Percentiles rank a stretch among this genome's conserved stretches.
These are phyloP conservation scores for Drosophila histrio DNA, from an alignment of 2,888 invertebrate genomes.

Conservation along the genomic window DNA sequence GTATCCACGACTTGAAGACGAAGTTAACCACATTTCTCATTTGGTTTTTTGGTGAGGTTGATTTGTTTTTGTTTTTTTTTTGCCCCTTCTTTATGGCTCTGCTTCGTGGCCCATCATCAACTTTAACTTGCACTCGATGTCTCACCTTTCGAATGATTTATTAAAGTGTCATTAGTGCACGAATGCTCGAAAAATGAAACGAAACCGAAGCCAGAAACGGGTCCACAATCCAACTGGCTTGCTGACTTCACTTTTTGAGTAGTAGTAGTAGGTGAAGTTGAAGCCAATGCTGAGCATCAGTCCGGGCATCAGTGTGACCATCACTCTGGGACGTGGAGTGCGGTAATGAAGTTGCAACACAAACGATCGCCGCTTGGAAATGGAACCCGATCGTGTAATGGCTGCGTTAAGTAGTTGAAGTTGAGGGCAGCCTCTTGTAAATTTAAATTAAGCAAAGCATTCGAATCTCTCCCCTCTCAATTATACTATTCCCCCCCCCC, in stretches of 20 bases:
- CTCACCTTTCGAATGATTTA: slow-evolving; percentile 84
- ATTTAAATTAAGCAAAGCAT: slow-evolving; percentile 75
- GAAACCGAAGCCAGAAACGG: slow-evolving; percentile 65
- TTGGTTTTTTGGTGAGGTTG: slow-evolving; percentile 49
- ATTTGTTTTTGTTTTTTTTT: slow-evolving; percentile 22
- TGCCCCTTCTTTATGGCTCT: slow-evolving; percentile 40
- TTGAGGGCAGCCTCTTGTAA: slow-evolving; percentile 63
- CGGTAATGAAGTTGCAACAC: slow-evolving; percentile 79
- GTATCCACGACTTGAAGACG: slow-evolving; percentile 15
- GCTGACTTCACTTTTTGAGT: slow-evolving; percentile 59
- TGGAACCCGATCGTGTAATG: slow-evolving; percentile 75
- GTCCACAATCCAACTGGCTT: slow-evolving; percentile 34
- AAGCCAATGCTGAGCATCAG: slow-evolving; percentile 23
- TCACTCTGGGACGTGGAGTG: slow-evolving; percentile 56
- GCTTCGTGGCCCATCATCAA: slow-evolving; percentile 67
- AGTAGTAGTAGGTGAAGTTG: slow-evolving; percentile 58
- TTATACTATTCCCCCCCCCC: neutral
- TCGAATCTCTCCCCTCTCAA: slow-evolving; percentile 19
- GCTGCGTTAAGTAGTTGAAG: slow-evolving; percentile 79
- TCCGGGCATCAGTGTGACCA: slow-evolving; percentile 18
- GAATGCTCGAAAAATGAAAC: slow-evolving; percentile 76
- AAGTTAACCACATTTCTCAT: slow-evolving; percentile 71
- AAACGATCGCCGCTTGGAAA: slow-evolving; percentile 59
- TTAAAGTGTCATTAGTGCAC: slow-evolving; percentile 83
- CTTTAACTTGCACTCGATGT: slow-evolving; percentile 79